Evolutionary conservation across 1,140 invertebrate genomes (phyloP), one percentile per base, ranked within the genome.

Genomic region (Scaptomyza graminum): DNA sequence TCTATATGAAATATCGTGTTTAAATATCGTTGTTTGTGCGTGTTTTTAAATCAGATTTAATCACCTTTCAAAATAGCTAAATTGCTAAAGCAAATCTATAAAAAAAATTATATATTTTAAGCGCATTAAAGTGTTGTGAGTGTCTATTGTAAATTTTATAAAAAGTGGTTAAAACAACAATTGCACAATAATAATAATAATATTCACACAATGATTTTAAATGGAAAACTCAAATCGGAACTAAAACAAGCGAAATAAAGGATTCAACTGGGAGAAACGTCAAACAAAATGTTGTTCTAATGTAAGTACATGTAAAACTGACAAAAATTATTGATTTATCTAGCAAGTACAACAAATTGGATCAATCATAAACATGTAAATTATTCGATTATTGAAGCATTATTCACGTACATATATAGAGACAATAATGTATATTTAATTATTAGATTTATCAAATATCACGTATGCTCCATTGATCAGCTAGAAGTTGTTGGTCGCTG

Each of bases 381-480:
- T 39, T 12, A 39, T 8, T 39, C 37, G 3, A 3, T 41, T 41
- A 6, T 4, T 41, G 12, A n/a, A 41, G n/a, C 37, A 41, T 41
- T 41, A 41, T n/a, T 41, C 37, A n/a, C 12, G n/a, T 41, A 22
- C 8, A 11, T 9, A 25, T 46, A 22, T 37, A n/a, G 25, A 28
- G 6, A n/a, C n/a, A 18, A 44, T 15, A 6, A 47, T 60, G n/a
- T 25, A 13, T 25, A 22, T 22, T 22, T 22, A 2, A 1, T 11
- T 46, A 51, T 44, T 69, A 63, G 34, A 52, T 18, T 34, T 9
- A 25, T 28, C 12, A 2, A 41, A 39, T 25, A 28, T 61, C 50
- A 74, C 82, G 78, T 85, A 87, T 85, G 78, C 70, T 82, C 78
- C 74, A 78, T 87, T 78, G 74, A 72, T 59, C 5, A 16, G 55